Conservation (phyloP, 2,888 invertebrate species). For the Scotopteryx bipunctaria region DNA sequence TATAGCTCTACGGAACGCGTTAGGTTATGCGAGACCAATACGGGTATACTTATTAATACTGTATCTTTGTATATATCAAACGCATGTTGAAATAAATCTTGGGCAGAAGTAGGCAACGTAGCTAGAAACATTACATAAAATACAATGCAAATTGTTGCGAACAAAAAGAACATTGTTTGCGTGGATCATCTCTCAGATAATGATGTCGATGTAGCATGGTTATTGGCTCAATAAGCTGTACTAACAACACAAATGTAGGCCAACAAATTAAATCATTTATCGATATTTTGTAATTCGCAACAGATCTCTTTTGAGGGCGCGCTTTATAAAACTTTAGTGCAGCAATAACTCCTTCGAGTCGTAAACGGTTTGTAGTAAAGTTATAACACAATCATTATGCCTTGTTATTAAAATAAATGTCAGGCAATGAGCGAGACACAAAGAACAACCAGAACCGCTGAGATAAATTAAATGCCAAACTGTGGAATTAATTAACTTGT, state of each 20-base stretch:
- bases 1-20: conserved; percentile 28
- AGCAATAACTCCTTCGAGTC: conserved; percentile 42
- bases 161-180: no score
- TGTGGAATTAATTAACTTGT: conserved; percentile 11
- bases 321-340: conserved; percentile 41
- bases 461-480: conserved; percentile 38
- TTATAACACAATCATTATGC: conserved; percentile 44
- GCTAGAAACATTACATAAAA: no score
- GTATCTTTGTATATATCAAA: no score
- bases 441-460: conserved; percentile 38
- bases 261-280: conserved; percentile 37
- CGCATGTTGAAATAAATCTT: no score
- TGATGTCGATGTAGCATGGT: conserved; percentile 5
- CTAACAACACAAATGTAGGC: conserved; percentile 19
- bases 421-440: conserved; percentile 46
- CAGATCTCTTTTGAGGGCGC: conserved; percentile 32
- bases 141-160: neutral
- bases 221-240: neutral
- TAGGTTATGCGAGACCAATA: conserved; percentile 21
- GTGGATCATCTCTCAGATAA: conserved; percentile 8
- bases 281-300: conserved; percentile 30
- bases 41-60: conserved; percentile 20
- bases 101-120: no score
- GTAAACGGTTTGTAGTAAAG: conserved; percentile 44
- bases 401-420: conserved; percentile 54